Conservation (phyloP, 2,113 vertebrate species). For the Nothoprocta pentlandii region DNA sequence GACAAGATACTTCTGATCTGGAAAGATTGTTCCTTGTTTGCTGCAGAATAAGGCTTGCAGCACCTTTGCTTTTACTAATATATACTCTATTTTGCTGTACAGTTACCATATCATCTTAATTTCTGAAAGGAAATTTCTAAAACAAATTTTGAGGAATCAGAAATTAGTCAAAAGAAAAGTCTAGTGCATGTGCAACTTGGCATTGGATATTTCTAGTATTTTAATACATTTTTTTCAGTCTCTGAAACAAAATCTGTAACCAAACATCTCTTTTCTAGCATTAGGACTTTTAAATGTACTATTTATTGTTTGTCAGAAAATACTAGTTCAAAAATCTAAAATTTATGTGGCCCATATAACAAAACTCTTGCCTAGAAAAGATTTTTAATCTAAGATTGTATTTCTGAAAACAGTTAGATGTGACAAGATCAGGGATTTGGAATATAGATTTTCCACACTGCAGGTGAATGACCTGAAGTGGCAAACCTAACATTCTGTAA, state of each 20-base stretch:
- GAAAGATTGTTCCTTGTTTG: constrained; percentile 27
- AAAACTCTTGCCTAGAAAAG: neutral
- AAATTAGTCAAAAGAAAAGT: neutral
- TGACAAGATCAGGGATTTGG: neutral
- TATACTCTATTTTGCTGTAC: constrained; percentile 1
- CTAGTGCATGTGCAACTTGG: neutral
- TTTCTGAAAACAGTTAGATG: neutral
- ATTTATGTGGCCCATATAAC: neutral
- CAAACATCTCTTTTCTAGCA: neutral
- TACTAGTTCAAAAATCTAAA: neutral
- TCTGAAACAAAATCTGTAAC: neutral
- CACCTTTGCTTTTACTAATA: neutral
- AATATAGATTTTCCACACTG: neutral
- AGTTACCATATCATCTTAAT: neutral
- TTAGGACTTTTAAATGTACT: neutral
- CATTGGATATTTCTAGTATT: neutral
- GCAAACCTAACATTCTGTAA: neutral
- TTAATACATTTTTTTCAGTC: neutral
- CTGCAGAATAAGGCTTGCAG: neutral
- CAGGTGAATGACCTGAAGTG: neutral
- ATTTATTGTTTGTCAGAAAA: neutral
- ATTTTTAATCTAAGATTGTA: neutral
- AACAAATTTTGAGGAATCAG: neutral
- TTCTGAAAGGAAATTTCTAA: neutral
- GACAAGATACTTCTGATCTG: constrained; percentile 12